Evolutionary conservation across 2,888 invertebrate species (phyloP), one percentile per base, ranked within the genome.

Genomic region (Metellina segmentata): DNA sequence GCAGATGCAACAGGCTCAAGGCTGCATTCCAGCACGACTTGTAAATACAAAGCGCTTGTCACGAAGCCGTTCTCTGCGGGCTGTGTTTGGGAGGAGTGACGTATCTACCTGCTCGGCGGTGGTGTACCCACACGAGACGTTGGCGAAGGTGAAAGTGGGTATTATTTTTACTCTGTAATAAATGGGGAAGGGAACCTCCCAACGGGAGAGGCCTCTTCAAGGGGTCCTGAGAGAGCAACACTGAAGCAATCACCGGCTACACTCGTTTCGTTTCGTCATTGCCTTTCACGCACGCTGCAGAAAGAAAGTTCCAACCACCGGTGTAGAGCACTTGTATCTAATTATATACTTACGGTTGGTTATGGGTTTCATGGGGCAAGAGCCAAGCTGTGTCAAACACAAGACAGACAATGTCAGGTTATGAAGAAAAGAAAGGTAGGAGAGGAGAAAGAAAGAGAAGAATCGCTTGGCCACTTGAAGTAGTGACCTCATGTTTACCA

Each of bases 11-110:
- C 85, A 79, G 48, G 77, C 69, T 89, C 90, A 90, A 91, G 90
- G 90, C 90, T 86, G 82, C 75, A 86, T 91, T 81, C 86, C 85
- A 34, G 77, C 90, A 91, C 90, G 90, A 91, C 19, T 69, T 77
- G 77, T 34, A 86, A 86, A 91, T 75, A 90, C 53, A 74, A 69
- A 71, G 72, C 86, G 69, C 16, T 75, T 61, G 85, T 85, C 85
- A 85, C 85, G 85, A 85, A 52, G 13, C 34, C 69, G 71, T 49
- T 70, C 61, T n/a, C 77, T 77, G 16, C 69, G n/a, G 77, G 61
- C 53, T 77, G 78, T 82, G 51, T 20, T 75, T 8, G 7, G 51
- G 19, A 8, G 48, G 16, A 8, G 77, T 78, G 52, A 78, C 78
- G 78, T 78, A 11, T 19, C n/a, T 52, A n/a, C 52, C 34, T 34